Conservation (phyloP, 2,888 invertebrate species). For the Apodemia mormo region DNA sequence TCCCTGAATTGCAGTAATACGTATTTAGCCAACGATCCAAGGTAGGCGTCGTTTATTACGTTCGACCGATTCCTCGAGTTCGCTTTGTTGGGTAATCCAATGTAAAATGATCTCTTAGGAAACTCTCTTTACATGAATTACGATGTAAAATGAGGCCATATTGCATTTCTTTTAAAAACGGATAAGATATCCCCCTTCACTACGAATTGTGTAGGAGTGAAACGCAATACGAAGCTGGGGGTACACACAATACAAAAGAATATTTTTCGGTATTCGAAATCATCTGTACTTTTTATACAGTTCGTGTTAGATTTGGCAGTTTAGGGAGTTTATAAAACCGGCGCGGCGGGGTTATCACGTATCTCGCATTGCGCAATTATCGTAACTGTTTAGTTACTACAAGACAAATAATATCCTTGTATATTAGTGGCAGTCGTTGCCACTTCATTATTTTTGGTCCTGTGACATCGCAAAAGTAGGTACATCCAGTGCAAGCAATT, state of each 20-base stretch:
- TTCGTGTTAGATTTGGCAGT: neutral
- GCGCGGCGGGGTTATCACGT: neutral
- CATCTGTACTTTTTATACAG: neutral
- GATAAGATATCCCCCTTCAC: slow-evolving; percentile 34
- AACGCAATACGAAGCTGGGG: slow-evolving; percentile 29
- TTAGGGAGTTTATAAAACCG: neutral
- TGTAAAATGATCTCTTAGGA: slow-evolving; percentile 27
- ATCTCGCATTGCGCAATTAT: too few relatives aligned
- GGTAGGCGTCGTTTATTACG: slow-evolving; percentile 52
- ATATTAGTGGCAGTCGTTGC: too few relatives aligned
- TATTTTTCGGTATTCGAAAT: slow-evolving; percentile 4
- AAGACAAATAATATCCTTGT: too few relatives aligned
- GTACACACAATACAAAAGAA: slow-evolving; percentile 2
- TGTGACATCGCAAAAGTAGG: too few relatives aligned
- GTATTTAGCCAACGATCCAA: slow-evolving; percentile 29
- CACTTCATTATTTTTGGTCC: too few relatives aligned
- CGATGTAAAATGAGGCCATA: slow-evolving; percentile 31
- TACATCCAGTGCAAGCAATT: too few relatives aligned
- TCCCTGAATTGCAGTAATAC: slow-evolving; percentile 11
- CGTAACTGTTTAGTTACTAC: too few relatives aligned
- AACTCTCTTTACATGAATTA: slow-evolving; percentile 32
- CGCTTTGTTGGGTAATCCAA: slow-evolving; percentile 28
- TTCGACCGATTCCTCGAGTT: slow-evolving; percentile 25
- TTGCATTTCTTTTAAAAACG: slow-evolving; percentile 31
- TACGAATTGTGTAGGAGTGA: slow-evolving; percentile 36